Percentiles rank a stretch among this genome's conserved stretches.
Conservation (phyloP, 2,113 vertebrate genomes). For the Microcebus murinus region DNA sequence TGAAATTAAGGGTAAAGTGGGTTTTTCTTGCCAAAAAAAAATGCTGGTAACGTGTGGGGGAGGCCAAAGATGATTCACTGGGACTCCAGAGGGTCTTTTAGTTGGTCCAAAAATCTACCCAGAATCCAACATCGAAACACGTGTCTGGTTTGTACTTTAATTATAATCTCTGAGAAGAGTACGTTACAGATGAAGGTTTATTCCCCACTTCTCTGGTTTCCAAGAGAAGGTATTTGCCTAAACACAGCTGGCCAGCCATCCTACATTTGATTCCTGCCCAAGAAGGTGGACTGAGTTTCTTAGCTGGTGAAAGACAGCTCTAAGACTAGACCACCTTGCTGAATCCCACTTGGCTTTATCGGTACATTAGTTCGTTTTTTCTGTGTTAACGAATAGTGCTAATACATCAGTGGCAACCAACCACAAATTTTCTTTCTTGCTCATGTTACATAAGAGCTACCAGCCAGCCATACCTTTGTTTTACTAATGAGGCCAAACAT, state of each 20-base stretch:
- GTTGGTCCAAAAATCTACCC: not conserved
- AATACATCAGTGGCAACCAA: not conserved
- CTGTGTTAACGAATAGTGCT: not conserved
- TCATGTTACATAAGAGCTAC: not conserved
- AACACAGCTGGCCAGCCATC: not conserved
- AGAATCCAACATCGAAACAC: not conserved
- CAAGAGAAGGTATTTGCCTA: not conserved
- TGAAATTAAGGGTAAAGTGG: slow-evolving; percentile 70
- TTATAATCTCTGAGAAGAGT: not conserved
- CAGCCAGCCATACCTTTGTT: not conserved
- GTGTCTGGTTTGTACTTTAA: slow-evolving; percentile 26
- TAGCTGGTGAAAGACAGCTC: not conserved
- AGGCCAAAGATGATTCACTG: slow-evolving; percentile 74
- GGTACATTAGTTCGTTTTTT: not conserved
- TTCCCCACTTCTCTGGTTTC: not conserved
- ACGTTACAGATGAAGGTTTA: not conserved
- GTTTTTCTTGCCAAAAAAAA: slow-evolving; percentile 74
- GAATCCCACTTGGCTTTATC: not conserved
- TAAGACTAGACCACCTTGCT: not conserved
- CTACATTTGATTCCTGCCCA: not conserved
- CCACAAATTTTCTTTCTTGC: not conserved
- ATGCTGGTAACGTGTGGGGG: slow-evolving; percentile 75
- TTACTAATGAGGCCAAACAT: not conserved
- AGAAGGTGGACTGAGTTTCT: not conserved
- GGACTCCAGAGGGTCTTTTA: not conserved